A percentile compares a stretch with the other conserved stretches of the same genome.
Evolutionary conservation across 2,113 vertebrate genomes (phyloP).

Genomic region (Brienomyrus longianalis): DNA sequence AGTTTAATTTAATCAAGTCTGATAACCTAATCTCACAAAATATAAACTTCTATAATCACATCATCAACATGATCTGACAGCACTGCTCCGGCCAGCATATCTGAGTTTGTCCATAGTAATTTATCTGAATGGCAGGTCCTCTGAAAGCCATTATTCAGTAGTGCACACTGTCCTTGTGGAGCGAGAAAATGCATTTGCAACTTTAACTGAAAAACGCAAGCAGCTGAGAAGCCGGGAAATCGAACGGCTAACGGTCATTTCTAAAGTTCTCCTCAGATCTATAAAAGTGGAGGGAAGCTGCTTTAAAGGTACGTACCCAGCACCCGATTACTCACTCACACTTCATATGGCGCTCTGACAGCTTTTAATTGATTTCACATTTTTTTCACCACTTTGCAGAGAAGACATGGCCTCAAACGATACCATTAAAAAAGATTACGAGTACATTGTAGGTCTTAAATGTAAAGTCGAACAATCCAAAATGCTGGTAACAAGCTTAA

Average conservation of each 20-base stretch:
- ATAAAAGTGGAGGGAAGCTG: background rate
- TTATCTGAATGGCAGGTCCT: constrained; percentile 31
- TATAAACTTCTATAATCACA: background rate
- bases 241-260: background rate
- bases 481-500: background rate
- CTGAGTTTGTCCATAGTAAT: background rate
- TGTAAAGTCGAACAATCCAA: background rate
- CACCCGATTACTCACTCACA: background rate
- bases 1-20: constrained; percentile 12
- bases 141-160: constrained; percentile 13
- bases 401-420: background rate
- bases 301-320: background rate
- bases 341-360: background rate
- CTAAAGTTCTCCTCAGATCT: background rate
- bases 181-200: background rate
- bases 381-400: background rate
- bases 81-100: background rate
- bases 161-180: background rate
- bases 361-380: background rate
- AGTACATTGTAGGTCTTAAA: background rate
- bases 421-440: background rate
- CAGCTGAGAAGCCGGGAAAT: background rate
- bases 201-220: background rate
- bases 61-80: background rate
- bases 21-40: background rate